Evolutionary conservation across 1,140 invertebrate species (phyloP).

Genomic region (Ostrea edulis): DNA sequence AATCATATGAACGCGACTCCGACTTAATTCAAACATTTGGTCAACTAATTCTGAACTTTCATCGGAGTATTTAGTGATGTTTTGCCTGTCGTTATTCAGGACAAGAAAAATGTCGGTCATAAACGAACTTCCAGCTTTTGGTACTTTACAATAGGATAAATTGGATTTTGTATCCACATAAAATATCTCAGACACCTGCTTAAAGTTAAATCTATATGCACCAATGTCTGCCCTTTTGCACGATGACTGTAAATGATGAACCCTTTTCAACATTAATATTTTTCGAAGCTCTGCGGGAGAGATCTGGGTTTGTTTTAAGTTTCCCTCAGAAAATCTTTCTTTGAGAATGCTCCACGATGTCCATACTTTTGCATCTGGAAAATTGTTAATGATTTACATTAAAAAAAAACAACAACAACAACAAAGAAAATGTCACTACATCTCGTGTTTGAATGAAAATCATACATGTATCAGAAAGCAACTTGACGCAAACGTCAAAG

Average conservation of each 20-base stretch:
- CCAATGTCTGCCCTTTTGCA: background rate
- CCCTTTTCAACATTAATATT: background rate
- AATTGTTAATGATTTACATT: background rate
- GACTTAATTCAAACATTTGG: conserved; percentile 4
- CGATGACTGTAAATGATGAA: background rate
- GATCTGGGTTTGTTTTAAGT: background rate
- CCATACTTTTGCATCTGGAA: background rate
- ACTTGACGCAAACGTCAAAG: too few species aligned
- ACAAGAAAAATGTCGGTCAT: conserved; percentile 26
- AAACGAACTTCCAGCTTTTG: conserved; percentile 33
- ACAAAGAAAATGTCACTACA: too few species aligned
- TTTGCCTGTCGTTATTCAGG: background rate
- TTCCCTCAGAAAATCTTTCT: background rate
- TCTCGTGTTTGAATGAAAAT: too few species aligned
- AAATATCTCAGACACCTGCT: background rate
- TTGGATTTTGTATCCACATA: background rate
- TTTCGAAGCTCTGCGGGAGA: background rate
- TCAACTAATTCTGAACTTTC: background rate
- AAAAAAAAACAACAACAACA: too few species aligned
- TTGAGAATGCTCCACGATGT: background rate
- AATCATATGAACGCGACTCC: background rate
- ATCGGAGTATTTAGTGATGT: background rate
- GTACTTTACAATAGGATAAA: conserved; percentile 40
- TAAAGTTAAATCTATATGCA: conserved; percentile 7
- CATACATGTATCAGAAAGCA: too few species aligned